A percentile compares a stretch with the other conserved stretches of the same genome.
phyloP scores from a whole-genome alignment of 2,113 vertebrate species.

The Pachypanchax playfairii region DNA sequence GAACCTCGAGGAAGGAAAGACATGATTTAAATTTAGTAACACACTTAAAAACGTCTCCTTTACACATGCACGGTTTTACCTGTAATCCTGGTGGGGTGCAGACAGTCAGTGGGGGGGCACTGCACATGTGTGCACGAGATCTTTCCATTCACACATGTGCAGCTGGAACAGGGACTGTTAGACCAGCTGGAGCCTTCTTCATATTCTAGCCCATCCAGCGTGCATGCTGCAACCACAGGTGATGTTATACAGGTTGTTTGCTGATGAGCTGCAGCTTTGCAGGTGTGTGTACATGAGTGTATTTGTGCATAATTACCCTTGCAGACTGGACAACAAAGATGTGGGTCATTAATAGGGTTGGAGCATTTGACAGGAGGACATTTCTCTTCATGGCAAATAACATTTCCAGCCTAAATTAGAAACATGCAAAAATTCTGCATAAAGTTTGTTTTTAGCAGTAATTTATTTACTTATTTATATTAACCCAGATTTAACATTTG shows the following conservation, averaged over 20 bases:
- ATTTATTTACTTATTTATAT: too few species aligned
- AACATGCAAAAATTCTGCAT: not conserved
- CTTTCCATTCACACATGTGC: constrained; percentile 81
- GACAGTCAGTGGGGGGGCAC: constrained; percentile 75
- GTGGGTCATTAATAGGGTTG: constrained; percentile 69
- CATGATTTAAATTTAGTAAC: too few species aligned
- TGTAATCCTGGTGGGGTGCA: constrained; percentile 77
- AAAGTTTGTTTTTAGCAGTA: not conserved
- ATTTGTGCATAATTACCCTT: constrained; percentile 61
- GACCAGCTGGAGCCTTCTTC: constrained; percentile 83
- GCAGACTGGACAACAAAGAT: constrained; percentile 82
- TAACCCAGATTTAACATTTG: too few species aligned
- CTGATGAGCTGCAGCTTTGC: not conserved
- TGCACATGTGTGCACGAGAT: constrained; percentile 66
- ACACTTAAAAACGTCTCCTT: too few species aligned
- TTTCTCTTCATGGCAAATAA: constrained; percentile 81
- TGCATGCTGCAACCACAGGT: constrained; percentile 73
- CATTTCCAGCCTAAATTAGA: constrained; percentile 78
- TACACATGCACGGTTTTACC: constrained; percentile 65
- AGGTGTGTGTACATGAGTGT: constrained; percentile 2
- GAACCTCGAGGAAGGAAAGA: too few species aligned
- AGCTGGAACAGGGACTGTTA: constrained; percentile 79
- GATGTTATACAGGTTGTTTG: not conserved
- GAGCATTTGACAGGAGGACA: constrained; percentile 79
- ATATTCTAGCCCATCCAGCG: constrained; percentile 80